These are phyloP conservation scores for Crotalus viridis DNA, from an alignment of 2,113 vertebrate species.

Conservation along the genomic window DNA sequence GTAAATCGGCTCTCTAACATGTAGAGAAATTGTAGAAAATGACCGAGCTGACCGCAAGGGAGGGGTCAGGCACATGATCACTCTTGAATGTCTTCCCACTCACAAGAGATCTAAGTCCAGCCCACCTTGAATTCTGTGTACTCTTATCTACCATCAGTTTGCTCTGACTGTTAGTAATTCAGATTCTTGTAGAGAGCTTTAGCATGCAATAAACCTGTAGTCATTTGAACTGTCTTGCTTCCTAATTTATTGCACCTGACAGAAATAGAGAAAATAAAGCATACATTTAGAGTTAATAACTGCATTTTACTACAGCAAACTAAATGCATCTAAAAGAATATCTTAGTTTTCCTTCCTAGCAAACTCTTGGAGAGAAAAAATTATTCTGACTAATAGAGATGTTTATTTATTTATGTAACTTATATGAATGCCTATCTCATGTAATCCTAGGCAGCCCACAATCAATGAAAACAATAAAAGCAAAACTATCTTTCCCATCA, in stretches of 20 bases:
- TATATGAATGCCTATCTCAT: not conserved
- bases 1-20: not conserved
- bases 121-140: not conserved
- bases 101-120: not conserved
- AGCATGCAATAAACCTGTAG: not conserved
- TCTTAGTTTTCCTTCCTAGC: not conserved
- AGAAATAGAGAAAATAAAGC: not conserved
- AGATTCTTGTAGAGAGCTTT: too few relatives aligned
- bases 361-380: not conserved
- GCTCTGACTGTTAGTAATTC: too few relatives aligned
- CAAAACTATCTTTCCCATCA: not conserved
- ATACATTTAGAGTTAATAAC: constrained; percentile 43
- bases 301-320: constrained; percentile 39
- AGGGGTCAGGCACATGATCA: not conserved
- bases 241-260: not conserved
- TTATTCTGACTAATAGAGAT: too few relatives aligned
- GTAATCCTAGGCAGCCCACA: not conserved
- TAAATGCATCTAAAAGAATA: not conserved
- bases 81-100: not conserved
- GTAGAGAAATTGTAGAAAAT: not conserved
- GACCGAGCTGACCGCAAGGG: not conserved
- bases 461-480: not conserved
- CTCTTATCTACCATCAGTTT: too few relatives aligned
- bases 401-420: not conserved
- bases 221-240: not conserved